Evolutionary conservation across 2,797 vertebrate species (phyloP), one percentile per base, ranked within the genome.

Genomic region (Ctenochaetus hawaiiensis): DNA sequence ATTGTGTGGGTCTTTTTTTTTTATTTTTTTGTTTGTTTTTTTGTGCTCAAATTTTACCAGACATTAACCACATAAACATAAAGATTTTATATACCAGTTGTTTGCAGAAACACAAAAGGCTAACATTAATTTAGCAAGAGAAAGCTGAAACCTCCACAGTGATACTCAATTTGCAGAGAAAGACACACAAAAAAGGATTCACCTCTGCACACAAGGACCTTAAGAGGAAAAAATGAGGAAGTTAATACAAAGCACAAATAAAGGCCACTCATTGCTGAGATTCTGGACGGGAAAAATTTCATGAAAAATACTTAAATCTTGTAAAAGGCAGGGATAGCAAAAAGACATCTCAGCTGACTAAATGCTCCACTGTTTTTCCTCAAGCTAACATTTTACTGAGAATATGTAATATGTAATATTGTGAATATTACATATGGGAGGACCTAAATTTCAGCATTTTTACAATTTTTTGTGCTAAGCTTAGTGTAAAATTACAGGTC

Each of bases 161-260:
- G 26, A 45, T n/a, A 49, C 48, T 26, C 6, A 47, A 45, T n/a
- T 30, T 6, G 47, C 11, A 18, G 26, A n/a, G n/a, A 51, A 16
- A 68, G n/a, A 63, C 47, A 67, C 39, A 66, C 41, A 26, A 41
- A 45, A 34, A 89, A 67, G 83, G 84, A 91, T 90, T 90, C 78
- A 81, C 67, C 52, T 53, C 8, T 14, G 11, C 41, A 41, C n/a
- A 61, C 30, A 22, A 51, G 37, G 20, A 49, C 16, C 20, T 52
- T 10, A 16, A 18, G 6, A 20, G 11, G 17, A 39, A 5, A 68
- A 20, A 12, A n/a, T 26, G 17, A 6, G 14, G 10, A 43, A 34
- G 54, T 72, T 68, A 72, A 78, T 61, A 58, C 66, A 60, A 68
- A 74, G 64, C 51, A 67, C 73, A 84, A 82, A 82, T 52, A 77